Conservation (phyloP, 2,888 invertebrate genomes). For the Keiferia lycopersicella region DNA sequence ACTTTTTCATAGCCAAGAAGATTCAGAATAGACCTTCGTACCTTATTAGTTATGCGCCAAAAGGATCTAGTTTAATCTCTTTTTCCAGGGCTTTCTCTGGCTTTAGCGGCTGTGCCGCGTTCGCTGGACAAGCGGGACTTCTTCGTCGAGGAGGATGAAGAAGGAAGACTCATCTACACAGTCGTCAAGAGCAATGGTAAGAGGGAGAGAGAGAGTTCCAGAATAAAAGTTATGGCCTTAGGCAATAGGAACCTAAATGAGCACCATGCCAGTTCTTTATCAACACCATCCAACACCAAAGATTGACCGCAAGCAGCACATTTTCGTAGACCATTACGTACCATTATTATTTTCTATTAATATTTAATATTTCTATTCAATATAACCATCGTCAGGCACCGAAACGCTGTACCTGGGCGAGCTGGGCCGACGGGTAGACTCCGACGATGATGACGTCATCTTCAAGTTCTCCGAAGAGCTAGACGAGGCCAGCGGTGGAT, state of each 20-base stretch:
- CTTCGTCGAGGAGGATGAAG: constrained; percentile 48
- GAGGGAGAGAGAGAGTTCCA: no score
- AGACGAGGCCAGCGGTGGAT: constrained; percentile 53
- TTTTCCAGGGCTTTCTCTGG: constrained; percentile 53
- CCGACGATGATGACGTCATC: constrained; percentile 50
- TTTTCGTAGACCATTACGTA: no score
- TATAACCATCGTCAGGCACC: neutral
- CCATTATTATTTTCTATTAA: no score
- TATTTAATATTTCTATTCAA: no score
- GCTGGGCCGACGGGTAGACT: constrained; percentile 54
- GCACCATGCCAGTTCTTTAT: no score
- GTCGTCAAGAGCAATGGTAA: constrained; percentile 25
- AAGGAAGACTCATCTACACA: constrained; percentile 49
- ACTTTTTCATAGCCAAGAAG: no score
- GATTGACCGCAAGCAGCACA: no score
- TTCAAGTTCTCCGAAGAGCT: constrained; percentile 47
- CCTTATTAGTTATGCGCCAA: no score
- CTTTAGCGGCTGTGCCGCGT: constrained; percentile 56
- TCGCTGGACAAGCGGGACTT: constrained; percentile 42
- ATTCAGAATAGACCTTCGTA: no score
- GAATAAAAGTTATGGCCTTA: no score
- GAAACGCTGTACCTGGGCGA: neutral
- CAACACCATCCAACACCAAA: no score
- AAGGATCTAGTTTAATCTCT: neutral
- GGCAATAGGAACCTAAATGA: no score